These are phyloP conservation scores for Liposcelis brunnea DNA, from an alignment of 2,888 invertebrate species.

Conservation along the genomic window DNA sequence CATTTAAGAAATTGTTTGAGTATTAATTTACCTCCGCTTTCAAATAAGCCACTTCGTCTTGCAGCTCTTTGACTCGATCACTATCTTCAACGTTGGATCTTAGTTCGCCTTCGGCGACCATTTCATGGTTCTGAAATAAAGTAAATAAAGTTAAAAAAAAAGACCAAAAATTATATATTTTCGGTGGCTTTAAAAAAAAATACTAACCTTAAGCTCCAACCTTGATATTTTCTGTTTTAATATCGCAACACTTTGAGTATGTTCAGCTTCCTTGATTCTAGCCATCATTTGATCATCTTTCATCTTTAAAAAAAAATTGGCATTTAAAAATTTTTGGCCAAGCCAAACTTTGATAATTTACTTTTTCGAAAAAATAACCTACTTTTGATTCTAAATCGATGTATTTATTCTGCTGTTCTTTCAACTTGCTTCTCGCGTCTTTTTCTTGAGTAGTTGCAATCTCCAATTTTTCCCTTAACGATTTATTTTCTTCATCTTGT, in stretches of 20 bases:
- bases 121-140: conserved; percentile 67
- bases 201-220: conserved; percentile 57
- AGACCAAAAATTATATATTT: conserved; percentile 1
- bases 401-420: conserved; percentile 69
- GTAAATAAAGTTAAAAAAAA: conserved; percentile 1
- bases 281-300: conserved; percentile 90
- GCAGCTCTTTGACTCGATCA: conserved; percentile 72
- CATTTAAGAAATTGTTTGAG: no score
- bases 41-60: conserved; percentile 81
- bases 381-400: conserved; percentile 38
- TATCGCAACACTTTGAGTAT: conserved; percentile 84
- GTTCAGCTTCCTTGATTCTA: conserved; percentile 85
- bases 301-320: conserved; percentile 30
- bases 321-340: no score
- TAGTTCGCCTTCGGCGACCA: conserved; percentile 82
- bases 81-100: conserved; percentile 71
- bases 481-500: conserved; percentile 85
- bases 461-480: conserved; percentile 63
- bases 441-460: conserved; percentile 52
- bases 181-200: conserved; percentile 15
- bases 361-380: conserved; percentile 1
- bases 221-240: conserved; percentile 85
- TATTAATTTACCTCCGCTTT: conserved; percentile 65
- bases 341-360: no score
- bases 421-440: conserved; percentile 54